These are phyloP conservation scores for Cynoglossus semilaevis DNA, from an alignment of 2,113 vertebrate species.

Conservation along the genomic window DNA sequence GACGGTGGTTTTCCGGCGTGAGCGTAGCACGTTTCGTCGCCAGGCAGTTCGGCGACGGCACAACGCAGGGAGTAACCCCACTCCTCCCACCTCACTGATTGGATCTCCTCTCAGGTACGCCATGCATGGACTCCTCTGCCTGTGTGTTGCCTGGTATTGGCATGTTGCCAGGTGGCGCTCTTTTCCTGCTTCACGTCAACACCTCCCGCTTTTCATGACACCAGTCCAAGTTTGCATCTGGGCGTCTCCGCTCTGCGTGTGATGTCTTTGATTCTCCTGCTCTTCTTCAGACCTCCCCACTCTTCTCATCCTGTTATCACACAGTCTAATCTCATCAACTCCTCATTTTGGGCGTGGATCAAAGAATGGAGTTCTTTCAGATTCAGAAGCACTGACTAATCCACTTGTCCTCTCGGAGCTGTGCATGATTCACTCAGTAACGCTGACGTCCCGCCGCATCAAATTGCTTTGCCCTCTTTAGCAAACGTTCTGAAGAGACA, in stretches of 20 bases:
- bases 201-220: slow-evolving; percentile 33
- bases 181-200: slow-evolving; percentile 14
- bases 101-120: slow-evolving; percentile 98
- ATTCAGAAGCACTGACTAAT: slow-evolving; percentile 41
- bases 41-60: slow-evolving; percentile 97
- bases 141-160: slow-evolving; percentile 35
- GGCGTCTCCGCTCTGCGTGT: slow-evolving; percentile 43
- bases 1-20: slow-evolving; percentile 91
- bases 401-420: slow-evolving; percentile 22
- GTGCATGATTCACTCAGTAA: slow-evolving; percentile 31
- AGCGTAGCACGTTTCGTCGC: slow-evolving; percentile 98
- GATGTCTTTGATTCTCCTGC: slow-evolving; percentile 18
- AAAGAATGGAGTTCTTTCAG: slow-evolving; percentile 31
- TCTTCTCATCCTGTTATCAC: slow-evolving; percentile 23
- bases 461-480: slow-evolving; percentile 14
- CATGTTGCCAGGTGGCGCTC: slow-evolving; percentile 38
- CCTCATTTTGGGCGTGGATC: slow-evolving; percentile 19
- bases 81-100: slow-evolving; percentile 95
- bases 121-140: slow-evolving; percentile 66
- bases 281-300: slow-evolving; percentile 29
- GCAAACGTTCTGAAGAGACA: slow-evolving; percentile 10
- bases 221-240: slow-evolving; percentile 13
- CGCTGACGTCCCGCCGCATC: slow-evolving; percentile 26
- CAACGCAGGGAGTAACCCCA: slow-evolving; percentile 99
- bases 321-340: slow-evolving; percentile 23